A percentile compares a stretch with the other conserved stretches of the same genome.
Conservation (phyloP, 2,797 vertebrate genomes). For the Esox lucius region DNA sequence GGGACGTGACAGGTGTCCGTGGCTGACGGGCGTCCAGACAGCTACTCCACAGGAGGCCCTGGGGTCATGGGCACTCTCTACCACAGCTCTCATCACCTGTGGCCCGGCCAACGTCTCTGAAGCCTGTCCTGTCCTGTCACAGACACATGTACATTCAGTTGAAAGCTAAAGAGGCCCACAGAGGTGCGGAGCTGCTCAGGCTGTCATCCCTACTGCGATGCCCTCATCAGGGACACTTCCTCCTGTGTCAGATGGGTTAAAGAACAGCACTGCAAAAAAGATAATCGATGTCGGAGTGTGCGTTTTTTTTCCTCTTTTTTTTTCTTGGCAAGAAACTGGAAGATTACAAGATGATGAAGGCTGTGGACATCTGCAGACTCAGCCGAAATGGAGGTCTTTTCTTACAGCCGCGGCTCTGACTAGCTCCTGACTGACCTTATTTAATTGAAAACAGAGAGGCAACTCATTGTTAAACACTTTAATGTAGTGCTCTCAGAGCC, state of each 20-base stretch:
- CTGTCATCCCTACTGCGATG: not conserved
- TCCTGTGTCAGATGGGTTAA: not conserved
- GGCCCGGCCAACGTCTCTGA: not conserved
- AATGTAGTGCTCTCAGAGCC: slow-evolving; percentile 6
- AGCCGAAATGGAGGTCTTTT: slow-evolving; percentile 1
- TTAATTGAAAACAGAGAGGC: slow-evolving; percentile 24
- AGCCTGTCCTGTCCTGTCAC: not conserved
- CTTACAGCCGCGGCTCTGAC: slow-evolving; percentile 12
- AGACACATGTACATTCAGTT: not conserved
- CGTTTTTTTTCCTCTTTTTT: not conserved
- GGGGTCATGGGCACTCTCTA: not conserved
- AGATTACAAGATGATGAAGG: slow-evolving; percentile 1
- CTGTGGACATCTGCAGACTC: slow-evolving; percentile 4
- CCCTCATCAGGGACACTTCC: not conserved
- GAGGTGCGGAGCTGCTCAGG: not conserved
- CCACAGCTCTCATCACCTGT: not conserved
- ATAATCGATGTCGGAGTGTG: not conserved
- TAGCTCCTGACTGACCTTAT: slow-evolving; percentile 8
- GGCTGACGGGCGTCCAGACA: not conserved
- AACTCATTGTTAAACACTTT: slow-evolving; percentile 13
- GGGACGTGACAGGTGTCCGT: slow-evolving; percentile 6
- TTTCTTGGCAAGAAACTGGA: not conserved
- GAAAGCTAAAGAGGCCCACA: not conserved
- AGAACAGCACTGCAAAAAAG: slow-evolving; percentile 3
- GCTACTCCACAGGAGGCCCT: not conserved